Evolutionary conservation across 2,113 vertebrate genomes (phyloP), one percentile per base, ranked within the genome.

Genomic region (Gyps fulvus): DNA sequence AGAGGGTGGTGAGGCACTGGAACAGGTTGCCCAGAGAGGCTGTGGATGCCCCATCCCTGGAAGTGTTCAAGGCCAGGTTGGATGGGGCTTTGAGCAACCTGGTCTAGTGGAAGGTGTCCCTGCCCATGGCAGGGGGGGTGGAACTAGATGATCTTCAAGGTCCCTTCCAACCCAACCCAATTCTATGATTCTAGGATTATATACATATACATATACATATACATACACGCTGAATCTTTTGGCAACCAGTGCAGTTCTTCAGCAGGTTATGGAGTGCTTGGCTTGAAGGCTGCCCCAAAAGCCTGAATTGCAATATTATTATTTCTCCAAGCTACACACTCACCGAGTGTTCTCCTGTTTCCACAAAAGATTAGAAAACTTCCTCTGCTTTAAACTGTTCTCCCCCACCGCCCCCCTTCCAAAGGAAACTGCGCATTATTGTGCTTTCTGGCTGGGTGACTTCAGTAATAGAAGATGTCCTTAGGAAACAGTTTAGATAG

Each of bases 401-500:
- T 78, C 6, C 25, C 16, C 9, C 42, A 45, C 4, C 0, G 0
- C n/a, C 57, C 26, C 25, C 7, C 65, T 78, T 87, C 38, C 26
- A 62, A 73, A 85, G 93, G 84, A 81, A 94, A 47, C 34, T 72
- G 42, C 7, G 21, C 57, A 69, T 91, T 94, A 93, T 95, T 96
- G 83, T 90, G 67, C 89, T 97, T 96, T 97, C 90, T 97, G 92
- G 58, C 65, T 96, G 54, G 31, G 19, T 83, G 90, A 95, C 59
- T 95, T 88, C 83, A 93, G 54, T 94, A 94, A 97, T 43, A 95
- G 93, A 96, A 91, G 86, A 85, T 92, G 38, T 95, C 76, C 82
- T 94, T 84, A 90, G 89, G 93, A 97, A 97, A 92, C 6, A 8
- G 78, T 94, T 96, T 94, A 95, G 92, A 54, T 85, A 86, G 95